A percentile compares a stretch with the other conserved stretches of the same genome.
These are phyloP conservation scores for Notamacropus eugenii DNA, from an alignment of 2,797 vertebrate genomes.

Conservation along the genomic window DNA sequence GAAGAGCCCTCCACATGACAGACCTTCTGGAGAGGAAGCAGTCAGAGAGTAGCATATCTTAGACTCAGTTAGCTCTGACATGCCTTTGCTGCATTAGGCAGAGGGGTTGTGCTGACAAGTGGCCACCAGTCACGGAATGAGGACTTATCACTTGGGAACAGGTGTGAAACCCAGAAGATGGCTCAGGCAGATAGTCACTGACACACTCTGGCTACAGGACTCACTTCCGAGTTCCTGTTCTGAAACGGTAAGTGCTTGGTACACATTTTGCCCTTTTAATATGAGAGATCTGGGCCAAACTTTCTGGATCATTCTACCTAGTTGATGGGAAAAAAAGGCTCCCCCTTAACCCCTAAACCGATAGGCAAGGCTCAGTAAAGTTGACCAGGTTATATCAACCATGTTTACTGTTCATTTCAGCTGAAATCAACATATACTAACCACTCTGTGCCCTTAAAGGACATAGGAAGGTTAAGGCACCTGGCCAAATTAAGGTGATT, in stretches of 20 bases:
- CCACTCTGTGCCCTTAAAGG: background rate
- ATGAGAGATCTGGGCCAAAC: background rate
- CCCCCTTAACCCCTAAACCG: background rate
- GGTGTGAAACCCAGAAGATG: slow-evolving; percentile 2
- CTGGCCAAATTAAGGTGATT: background rate
- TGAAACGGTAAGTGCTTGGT: background rate
- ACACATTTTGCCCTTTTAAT: background rate
- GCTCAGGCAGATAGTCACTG: background rate
- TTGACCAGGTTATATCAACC: background rate
- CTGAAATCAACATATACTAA: background rate
- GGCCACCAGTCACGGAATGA: background rate
- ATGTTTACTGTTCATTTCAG: background rate
- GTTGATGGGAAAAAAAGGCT: background rate
- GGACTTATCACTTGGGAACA: slow-evolving; percentile 6
- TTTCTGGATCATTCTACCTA: background rate
- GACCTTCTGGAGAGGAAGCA: slow-evolving; percentile 17
- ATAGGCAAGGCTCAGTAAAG: background rate
- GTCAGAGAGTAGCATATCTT: background rate
- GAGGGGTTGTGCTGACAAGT: background rate
- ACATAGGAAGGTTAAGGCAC: background rate
- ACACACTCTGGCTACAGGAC: background rate
- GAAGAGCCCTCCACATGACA: background rate
- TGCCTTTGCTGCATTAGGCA: background rate
- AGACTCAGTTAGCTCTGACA: background rate
- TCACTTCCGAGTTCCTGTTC: background rate